These are phyloP conservation scores for Volucella inflata DNA, from an alignment of 2,888 invertebrate species.

Conservation along the genomic window DNA sequence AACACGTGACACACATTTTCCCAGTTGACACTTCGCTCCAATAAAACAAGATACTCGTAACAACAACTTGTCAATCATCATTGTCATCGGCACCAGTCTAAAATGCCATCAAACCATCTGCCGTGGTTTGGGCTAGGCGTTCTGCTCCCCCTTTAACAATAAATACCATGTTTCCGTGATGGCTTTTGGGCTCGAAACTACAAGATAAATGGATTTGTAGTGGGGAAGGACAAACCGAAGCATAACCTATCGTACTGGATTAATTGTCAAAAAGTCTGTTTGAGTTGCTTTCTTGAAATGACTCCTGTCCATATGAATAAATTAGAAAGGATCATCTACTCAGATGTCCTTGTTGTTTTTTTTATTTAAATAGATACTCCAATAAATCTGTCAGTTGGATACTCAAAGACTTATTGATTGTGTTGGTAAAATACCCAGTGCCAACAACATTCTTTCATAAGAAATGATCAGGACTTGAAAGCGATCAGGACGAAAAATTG, in stretches of 20 bases:
- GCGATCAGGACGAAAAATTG: no score
- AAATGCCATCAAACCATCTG: slow-evolving; percentile 45
- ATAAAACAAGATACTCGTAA: not conserved
- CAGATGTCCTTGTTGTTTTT: not conserved
- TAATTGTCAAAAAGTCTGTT: slow-evolving; percentile 40
- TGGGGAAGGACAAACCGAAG: slow-evolving; percentile 21
- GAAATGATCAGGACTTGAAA: no score
- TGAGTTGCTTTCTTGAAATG: no score
- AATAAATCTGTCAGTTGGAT: slow-evolving; percentile 26
- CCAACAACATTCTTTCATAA: not conserved
- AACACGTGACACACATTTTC: slow-evolving; percentile 59
- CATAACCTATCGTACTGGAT: slow-evolving; percentile 29
- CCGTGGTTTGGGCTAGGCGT: slow-evolving; percentile 21
- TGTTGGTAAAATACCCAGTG: not conserved
- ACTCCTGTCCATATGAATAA: slow-evolving; percentile 10
- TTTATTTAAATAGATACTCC: not conserved
- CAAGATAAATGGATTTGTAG: slow-evolving; percentile 40
- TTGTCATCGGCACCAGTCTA: slow-evolving; percentile 24
- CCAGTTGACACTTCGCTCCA: slow-evolving; percentile 47
- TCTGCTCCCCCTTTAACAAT: slow-evolving; percentile 11
- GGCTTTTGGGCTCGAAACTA: slow-evolving; percentile 10
- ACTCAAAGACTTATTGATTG: not conserved
- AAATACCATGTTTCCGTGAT: slow-evolving; percentile 39
- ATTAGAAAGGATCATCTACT: slow-evolving; percentile 28
- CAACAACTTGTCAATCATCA: slow-evolving; percentile 58